A percentile compares a stretch with the other conserved stretches of the same genome.
Conservation (phyloP, 2,113 vertebrate species). For the Eolophus roseicapilla region DNA sequence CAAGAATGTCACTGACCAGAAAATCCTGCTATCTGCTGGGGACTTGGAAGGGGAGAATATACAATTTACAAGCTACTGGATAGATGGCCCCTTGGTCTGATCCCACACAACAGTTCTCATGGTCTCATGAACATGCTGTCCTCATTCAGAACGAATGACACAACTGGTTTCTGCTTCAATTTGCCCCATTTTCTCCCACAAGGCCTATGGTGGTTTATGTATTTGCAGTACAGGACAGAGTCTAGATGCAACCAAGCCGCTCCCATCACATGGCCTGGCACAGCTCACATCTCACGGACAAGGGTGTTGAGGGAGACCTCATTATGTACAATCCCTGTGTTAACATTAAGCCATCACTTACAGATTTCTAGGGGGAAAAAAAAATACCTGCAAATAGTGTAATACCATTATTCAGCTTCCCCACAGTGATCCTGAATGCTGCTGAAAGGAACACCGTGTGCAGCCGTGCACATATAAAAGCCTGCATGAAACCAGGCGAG, state of each 20-base stretch:
- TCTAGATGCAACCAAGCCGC: background rate
- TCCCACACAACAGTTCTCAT: background rate
- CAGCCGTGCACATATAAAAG: background rate
- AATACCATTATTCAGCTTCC: conserved; percentile 8
- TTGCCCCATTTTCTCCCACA: background rate
- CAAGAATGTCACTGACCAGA: background rate
- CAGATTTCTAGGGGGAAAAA: background rate
- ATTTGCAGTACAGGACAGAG: background rate
- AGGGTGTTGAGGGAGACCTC: background rate
- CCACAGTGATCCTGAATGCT: background rate
- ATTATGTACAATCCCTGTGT: background rate
- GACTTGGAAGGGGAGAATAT: background rate
- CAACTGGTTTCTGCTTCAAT: background rate
- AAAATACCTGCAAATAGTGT: background rate
- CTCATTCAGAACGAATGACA: background rate
- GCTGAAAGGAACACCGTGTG: background rate
- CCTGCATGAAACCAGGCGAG: background rate
- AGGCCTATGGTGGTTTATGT: background rate
- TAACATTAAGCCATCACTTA: background rate
- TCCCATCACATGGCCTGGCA: background rate
- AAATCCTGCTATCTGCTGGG: background rate
- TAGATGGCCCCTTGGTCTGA: background rate
- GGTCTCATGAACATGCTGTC: background rate
- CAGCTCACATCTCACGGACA: background rate
- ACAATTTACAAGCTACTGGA: background rate